A percentile compares a stretch with the other conserved stretches of the same genome.
Conservation (phyloP, 2,113 vertebrate species). For the Actinemys pallida region DNA sequence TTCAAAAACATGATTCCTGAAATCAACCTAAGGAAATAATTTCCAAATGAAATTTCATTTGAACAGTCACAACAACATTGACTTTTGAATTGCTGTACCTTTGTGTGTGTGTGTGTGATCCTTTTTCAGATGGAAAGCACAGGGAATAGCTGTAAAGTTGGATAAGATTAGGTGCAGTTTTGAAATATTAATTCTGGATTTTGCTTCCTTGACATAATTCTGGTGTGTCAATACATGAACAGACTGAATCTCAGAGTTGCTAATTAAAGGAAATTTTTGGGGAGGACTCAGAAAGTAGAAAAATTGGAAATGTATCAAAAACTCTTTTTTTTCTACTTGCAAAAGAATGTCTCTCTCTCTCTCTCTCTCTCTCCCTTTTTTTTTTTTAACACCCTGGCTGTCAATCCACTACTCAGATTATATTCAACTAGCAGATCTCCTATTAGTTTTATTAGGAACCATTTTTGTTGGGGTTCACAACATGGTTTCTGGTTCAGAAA, state of each 20-base stretch:
- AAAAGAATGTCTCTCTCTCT: neutral
- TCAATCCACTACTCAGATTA: constrained; percentile 21
- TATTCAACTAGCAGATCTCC: constrained; percentile 15
- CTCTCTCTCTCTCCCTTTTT: neutral
- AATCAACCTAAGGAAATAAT: neutral
- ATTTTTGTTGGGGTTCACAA: neutral
- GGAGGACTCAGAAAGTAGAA: constrained; percentile 25
- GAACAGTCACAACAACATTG: neutral
- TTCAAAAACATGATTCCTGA: constrained; percentile 6
- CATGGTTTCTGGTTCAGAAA: neutral
- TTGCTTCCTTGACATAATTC: constrained; percentile 52
- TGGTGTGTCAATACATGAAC: constrained; percentile 25
- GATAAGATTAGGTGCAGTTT: neutral
- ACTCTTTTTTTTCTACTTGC: neutral
- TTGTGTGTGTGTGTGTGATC: neutral
- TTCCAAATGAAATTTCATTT: neutral
- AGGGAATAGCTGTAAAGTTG: neutral
- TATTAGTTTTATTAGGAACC: neutral
- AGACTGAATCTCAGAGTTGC: constrained; percentile 46
- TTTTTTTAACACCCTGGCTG: constrained; percentile 47
- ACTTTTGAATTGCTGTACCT: neutral
- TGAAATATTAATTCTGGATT: neutral
- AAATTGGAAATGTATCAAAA: constrained; percentile 45
- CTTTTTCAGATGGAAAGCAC: neutral
- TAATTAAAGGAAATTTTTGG: constrained; percentile 48